A percentile compares a stretch with the other conserved stretches of the same genome.
These are phyloP conservation scores for Podarcis siculus DNA, from an alignment of 2,797 vertebrate species.

Conservation along the genomic window DNA sequence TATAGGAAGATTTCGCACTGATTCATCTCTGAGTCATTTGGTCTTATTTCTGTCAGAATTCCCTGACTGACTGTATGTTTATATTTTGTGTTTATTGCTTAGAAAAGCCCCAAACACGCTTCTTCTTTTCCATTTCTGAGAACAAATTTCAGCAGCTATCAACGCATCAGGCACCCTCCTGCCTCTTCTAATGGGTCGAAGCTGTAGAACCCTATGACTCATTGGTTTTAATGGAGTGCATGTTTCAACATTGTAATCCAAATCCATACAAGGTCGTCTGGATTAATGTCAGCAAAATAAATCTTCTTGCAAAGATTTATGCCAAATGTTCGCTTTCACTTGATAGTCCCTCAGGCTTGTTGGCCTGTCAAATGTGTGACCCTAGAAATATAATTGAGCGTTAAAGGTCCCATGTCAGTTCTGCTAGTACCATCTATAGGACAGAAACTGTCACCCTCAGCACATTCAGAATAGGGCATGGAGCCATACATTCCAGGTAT, in stretches of 20 bases:
- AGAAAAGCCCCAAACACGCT: not conserved
- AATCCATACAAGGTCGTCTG: not conserved
- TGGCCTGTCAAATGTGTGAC: not conserved
- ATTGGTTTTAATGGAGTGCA: not conserved
- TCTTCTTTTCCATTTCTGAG: not conserved
- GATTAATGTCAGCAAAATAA: not conserved
- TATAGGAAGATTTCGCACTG: not conserved
- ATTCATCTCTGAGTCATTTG: not conserved
- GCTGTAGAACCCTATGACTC: not conserved
- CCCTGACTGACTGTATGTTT: too few relatives aligned
- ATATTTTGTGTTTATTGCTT: not conserved
- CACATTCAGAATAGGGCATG: not conserved
- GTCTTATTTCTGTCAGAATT: not conserved
- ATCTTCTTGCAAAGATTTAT: not conserved
- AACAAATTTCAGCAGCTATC: not conserved
- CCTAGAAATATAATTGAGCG: not conserved
- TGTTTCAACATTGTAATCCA: not conserved
- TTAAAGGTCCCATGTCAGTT: not conserved
- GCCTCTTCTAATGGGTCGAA: too few relatives aligned
- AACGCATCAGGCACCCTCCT: not conserved
- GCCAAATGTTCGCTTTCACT: not conserved
- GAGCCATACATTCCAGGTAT: slow-evolving; percentile 14
- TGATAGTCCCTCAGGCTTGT: not conserved
- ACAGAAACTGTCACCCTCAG: slow-evolving; percentile 18
- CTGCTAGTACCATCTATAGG: not conserved